Evolutionary conservation across 2,113 vertebrate species (phyloP).

Genomic region (Collichthys lucidus): DNA sequence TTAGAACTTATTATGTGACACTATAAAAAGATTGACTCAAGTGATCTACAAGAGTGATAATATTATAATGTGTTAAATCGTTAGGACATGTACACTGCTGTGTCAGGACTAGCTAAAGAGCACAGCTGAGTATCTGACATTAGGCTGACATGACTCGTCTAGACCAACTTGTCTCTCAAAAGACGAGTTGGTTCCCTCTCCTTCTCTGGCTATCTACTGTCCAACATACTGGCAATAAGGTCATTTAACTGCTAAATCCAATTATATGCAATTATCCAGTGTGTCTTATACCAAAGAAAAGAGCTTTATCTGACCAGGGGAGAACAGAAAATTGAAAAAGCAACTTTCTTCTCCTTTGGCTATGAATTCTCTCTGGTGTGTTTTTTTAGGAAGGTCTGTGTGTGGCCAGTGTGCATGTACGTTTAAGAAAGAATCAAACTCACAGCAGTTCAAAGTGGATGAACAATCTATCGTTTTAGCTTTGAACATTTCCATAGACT

Average conservation of each 20-base stretch:
- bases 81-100: constrained; percentile 6
- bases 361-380: constrained; percentile 4
- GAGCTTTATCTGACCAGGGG: constrained; percentile 46
- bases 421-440: not conserved
- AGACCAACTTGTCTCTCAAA: constrained; percentile 24
- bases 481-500: not conserved
- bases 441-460: not conserved
- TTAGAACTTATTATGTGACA: constrained; percentile 54
- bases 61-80: constrained; percentile 49
- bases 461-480: too few relatives aligned
- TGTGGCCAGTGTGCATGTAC: constrained; percentile 4
- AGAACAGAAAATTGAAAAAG: constrained; percentile 34
- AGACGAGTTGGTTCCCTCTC: too few relatives aligned
- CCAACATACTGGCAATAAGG: constrained; percentile 66
- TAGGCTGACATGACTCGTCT: constrained; percentile 13
- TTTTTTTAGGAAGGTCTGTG: not conserved
- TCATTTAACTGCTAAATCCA: constrained; percentile 74
- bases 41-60: constrained; percentile 52
- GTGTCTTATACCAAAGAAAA: constrained; percentile 51
- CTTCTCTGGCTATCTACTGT: constrained; percentile 27
- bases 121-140: constrained; percentile 12
- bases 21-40: constrained; percentile 54
- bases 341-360: constrained; percentile 15
- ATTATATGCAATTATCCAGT: constrained; percentile 74
- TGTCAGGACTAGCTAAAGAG: constrained; percentile 32